Conservation (phyloP, 2,113 vertebrate genomes). For the Platysternon megacephalum region DNA sequence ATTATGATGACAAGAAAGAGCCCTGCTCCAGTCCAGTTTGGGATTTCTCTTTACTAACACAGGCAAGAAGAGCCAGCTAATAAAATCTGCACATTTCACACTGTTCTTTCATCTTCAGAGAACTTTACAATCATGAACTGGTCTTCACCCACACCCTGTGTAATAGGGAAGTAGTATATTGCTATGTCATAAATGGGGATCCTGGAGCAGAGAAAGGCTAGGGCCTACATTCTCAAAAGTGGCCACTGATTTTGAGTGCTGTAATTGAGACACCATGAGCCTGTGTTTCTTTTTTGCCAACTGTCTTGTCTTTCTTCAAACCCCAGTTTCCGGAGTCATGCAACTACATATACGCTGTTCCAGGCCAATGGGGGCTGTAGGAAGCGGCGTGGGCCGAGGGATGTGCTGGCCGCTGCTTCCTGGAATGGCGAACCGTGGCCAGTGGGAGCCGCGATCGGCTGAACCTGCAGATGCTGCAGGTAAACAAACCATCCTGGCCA, state of each 20-base stretch:
- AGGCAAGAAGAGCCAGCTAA: background rate
- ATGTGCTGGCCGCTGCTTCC: no score
- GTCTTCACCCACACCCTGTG: background rate
- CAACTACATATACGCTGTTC: background rate
- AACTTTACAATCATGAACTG: background rate
- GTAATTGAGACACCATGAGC: background rate
- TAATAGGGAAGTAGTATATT: background rate
- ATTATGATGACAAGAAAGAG: background rate
- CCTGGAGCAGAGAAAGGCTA: background rate
- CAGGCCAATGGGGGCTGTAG: no score
- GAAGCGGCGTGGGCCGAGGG: no score
- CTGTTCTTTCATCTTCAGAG: background rate
- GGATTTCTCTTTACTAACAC: background rate
- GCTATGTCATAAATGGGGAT: background rate
- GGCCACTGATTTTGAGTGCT: background rate
- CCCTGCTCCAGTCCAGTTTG: background rate
- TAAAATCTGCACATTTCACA: background rate
- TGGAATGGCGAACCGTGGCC: no score
- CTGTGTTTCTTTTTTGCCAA: background rate
- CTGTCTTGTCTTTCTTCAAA: background rate
- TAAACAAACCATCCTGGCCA: no score
- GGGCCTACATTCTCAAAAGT: background rate
- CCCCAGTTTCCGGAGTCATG: background rate
- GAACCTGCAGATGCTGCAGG: no score
- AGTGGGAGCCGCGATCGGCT: no score